phyloP scores from a whole-genome alignment of 2,888 invertebrate species.

The Sturmia bella region DNA sequence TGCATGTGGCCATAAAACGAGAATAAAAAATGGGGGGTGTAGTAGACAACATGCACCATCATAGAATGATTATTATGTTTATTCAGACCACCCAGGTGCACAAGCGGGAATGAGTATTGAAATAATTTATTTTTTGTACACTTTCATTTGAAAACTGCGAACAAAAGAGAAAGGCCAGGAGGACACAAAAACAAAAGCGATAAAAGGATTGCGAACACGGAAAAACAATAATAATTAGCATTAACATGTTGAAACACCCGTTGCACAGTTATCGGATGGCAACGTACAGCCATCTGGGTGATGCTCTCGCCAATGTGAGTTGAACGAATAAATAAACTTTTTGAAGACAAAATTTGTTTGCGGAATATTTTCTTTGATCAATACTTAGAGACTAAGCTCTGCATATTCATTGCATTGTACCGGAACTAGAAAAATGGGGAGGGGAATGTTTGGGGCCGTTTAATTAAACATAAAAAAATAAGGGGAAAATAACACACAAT shows the following conservation, averaged over 20 bases:
- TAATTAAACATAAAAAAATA: too few relatives aligned
- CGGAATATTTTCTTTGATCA: too few relatives aligned
- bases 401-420: too few relatives aligned
- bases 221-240: constrained; percentile 39
- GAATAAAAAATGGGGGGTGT: constrained; percentile 29
- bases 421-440: too few relatives aligned
- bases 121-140: background rate
- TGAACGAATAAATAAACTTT: too few relatives aligned
- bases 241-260: constrained; percentile 22
- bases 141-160: background rate
- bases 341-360: too few relatives aligned
- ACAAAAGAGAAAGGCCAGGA: background rate
- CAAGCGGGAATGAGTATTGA: constrained; percentile 12
- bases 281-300: too few relatives aligned
- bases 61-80: constrained; percentile 57
- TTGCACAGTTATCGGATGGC: background rate
- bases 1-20: background rate
- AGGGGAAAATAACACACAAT: too few relatives aligned
- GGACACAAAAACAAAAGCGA: background rate
- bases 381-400: too few relatives aligned
- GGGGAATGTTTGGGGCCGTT: too few relatives aligned
- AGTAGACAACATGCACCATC: constrained; percentile 56
- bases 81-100: constrained; percentile 32
- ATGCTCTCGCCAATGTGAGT: too few relatives aligned
- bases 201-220: constrained; percentile 22